Percentiles rank a stretch among this genome's conserved stretches.
phyloP scores from a whole-genome alignment of 1,140 invertebrate genomes.

The Diplogasteroides magnus region DNA sequence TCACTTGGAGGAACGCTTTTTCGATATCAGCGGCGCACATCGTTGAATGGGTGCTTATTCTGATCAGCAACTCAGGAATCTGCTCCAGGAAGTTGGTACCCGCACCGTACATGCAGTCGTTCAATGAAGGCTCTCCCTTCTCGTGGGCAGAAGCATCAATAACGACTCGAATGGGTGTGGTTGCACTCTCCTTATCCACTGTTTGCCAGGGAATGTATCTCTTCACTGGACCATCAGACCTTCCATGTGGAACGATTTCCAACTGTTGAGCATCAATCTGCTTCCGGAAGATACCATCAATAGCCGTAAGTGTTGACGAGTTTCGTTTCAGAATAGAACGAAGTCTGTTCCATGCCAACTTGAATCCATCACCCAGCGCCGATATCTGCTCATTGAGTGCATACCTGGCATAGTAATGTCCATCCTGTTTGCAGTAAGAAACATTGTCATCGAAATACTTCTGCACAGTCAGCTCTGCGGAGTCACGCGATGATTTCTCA shows the following conservation, averaged over 20 bases:
- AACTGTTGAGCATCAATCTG: background rate
- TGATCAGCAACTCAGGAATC: constrained; percentile 14
- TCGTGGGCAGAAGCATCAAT: constrained; percentile 24
- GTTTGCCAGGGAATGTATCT: constrained; percentile 26
- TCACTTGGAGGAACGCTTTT: constrained; percentile 15
- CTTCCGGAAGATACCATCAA: background rate
- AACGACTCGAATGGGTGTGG: constrained; percentile 23
- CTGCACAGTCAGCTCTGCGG: too few relatives aligned
- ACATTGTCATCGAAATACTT: too few relatives aligned
- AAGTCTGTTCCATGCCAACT: background rate
- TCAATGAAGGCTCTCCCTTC: constrained; percentile 4
- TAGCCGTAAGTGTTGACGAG: background rate
- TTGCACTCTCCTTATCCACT: constrained; percentile 24
- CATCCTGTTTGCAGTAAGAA: too few relatives aligned
- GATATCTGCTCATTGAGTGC: background rate
- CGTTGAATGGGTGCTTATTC: constrained; percentile 10
- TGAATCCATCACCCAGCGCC: background rate
- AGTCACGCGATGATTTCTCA: too few relatives aligned
- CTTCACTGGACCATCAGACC: background rate
- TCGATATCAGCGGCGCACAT: constrained; percentile 5
- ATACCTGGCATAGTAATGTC: background rate
- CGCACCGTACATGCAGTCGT: constrained; percentile 20
- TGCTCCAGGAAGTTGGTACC: constrained; percentile 26
- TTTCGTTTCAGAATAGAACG: background rate
- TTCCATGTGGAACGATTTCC: constrained; percentile 15